A percentile compares a stretch with the other conserved stretches of the same genome.
Conservation (phyloP, 2,888 invertebrate genomes). For the Tolmerus cingulatus region DNA sequence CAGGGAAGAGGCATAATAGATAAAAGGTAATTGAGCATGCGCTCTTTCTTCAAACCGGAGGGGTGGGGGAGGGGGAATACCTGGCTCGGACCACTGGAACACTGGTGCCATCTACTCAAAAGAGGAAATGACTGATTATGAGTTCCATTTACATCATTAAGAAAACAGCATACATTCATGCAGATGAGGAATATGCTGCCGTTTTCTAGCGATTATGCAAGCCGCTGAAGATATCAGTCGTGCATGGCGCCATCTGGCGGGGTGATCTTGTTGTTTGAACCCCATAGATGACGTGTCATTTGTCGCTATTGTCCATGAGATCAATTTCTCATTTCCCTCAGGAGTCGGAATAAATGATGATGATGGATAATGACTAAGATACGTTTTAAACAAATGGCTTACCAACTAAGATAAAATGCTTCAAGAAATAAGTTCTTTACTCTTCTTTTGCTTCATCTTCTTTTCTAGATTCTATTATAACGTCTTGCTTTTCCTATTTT, state of each 20-base stretch:
- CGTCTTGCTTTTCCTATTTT: neutral
- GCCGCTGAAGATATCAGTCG: neutral
- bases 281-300: neutral
- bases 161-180: neutral
- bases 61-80: neutral
- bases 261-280: neutral
- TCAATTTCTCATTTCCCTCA: neutral
- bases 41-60: neutral
- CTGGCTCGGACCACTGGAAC: neutral
- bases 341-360: neutral
- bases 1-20: constrained; percentile 26
- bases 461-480: neutral
- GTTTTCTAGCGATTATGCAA: neutral
- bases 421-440: neutral
- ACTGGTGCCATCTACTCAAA: neutral
- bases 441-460: neutral
- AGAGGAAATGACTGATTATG: constrained; percentile 36
- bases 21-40: constrained; percentile 39
- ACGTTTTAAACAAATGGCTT: neutral
- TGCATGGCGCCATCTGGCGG: neutral
- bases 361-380: neutral
- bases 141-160: constrained; percentile 17
- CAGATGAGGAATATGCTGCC: neutral
- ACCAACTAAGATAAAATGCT: neutral
- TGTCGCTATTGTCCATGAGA: neutral